Conservation (phyloP, 2,888 invertebrate genomes). For the Acrobeloides nanus region DNA sequence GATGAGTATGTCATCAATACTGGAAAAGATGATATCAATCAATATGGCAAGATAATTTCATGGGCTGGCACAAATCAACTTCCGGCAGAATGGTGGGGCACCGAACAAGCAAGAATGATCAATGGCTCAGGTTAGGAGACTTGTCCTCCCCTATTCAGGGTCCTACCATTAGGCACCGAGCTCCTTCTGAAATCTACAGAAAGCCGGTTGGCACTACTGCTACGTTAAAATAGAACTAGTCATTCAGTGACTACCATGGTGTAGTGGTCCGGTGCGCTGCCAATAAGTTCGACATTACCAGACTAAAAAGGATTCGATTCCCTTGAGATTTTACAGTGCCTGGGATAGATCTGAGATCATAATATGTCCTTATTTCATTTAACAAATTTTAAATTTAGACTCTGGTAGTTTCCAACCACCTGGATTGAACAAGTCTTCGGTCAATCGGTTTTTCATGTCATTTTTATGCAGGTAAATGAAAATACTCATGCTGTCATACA, state of each 20-base stretch:
- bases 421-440: conserved; percentile 21
- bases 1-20: conserved; percentile 42
- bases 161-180: too few relatives aligned
- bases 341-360: too few relatives aligned
- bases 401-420: conserved; percentile 33
- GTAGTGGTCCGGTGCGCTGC: too few relatives aligned
- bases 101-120: conserved; percentile 27
- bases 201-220: too few relatives aligned
- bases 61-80: conserved; percentile 32
- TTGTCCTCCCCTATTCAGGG: too few relatives aligned
- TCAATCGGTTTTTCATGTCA: conserved; percentile 29
- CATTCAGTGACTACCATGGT: too few relatives aligned
- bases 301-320: too few relatives aligned
- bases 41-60: conserved; percentile 29
- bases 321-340: too few relatives aligned
- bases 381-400: conserved; percentile 21
- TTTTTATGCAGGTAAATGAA: conserved; percentile 32
- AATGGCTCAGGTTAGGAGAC: conserved; percentile 35
- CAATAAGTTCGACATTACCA: too few relatives aligned
- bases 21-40: conserved; percentile 33
- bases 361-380: too few relatives aligned
- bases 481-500: not conserved
- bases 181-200: too few relatives aligned
- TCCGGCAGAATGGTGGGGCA: conserved; percentile 39
- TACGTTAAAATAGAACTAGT: too few relatives aligned